Percentiles rank a stretch among this genome's conserved stretches.
phyloP scores from a whole-genome alignment of 1,140 invertebrate genomes.

The Oppia nitens region DNA sequence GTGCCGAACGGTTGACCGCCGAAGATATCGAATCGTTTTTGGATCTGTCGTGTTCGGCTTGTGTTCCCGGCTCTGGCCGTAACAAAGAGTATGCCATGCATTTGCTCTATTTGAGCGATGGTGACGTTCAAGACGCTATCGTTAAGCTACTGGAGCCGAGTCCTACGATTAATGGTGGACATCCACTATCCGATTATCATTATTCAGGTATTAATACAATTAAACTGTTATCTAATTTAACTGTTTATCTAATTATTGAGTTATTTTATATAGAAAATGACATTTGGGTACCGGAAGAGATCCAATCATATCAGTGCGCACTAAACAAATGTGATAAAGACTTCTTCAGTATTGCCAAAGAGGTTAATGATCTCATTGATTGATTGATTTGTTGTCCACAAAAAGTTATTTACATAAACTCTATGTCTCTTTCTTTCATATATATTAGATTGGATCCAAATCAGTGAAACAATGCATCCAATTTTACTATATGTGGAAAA shows the following conservation, averaged over 20 bases:
- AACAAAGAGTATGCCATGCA: slow-evolving; percentile 90
- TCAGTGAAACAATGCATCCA: slow-evolving; percentile 82
- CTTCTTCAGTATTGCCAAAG: slow-evolving; percentile 66
- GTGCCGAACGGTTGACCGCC: background rate
- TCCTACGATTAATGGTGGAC: slow-evolving; percentile 49
- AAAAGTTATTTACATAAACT: no score
- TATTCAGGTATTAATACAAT: slow-evolving; percentile 35
- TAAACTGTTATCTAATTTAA: slow-evolving; percentile 19
- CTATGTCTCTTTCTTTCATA: slow-evolving; percentile 4
- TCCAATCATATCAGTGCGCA: slow-evolving; percentile 68
- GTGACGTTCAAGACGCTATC: slow-evolving; percentile 72
- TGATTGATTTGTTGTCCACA: slow-evolving; percentile 13
- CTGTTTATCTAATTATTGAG: slow-evolving; percentile 11
- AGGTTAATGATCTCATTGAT: slow-evolving; percentile 41
- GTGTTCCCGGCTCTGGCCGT: slow-evolving; percentile 50
- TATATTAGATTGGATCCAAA: slow-evolving; percentile 49
- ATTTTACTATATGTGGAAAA: slow-evolving; percentile 98
- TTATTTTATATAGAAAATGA: slow-evolving; percentile 38
- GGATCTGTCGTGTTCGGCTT: slow-evolving; percentile 54
- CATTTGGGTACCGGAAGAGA: slow-evolving; percentile 66
- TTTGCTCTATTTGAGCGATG: slow-evolving; percentile 62
- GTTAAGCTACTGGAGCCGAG: slow-evolving; percentile 58
- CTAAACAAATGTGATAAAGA: slow-evolving; percentile 82
- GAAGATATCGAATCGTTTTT: slow-evolving; percentile 35
- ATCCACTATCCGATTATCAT: slow-evolving; percentile 50